These are phyloP conservation scores for Zingel zingel DNA, from an alignment of 2,113 vertebrate genomes.

Conservation along the genomic window DNA sequence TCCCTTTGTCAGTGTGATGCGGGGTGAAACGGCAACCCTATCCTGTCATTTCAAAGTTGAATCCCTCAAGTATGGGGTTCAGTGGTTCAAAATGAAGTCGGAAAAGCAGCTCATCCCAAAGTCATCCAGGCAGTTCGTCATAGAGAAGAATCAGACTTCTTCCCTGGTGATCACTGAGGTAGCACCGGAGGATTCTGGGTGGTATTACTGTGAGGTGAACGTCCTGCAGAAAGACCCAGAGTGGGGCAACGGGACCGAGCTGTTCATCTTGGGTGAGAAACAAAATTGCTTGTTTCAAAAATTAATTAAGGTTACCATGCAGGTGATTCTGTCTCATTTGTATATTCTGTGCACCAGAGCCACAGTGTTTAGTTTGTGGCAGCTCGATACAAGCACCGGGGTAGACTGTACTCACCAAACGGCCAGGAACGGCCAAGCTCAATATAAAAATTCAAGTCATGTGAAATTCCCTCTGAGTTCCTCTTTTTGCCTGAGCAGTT, in stretches of 20 bases:
- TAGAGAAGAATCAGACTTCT: slow-evolving; percentile 58
- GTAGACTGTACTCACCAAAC: slow-evolving; percentile 46
- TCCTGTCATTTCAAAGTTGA: slow-evolving; percentile 70
- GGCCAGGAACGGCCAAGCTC: slow-evolving; percentile 29
- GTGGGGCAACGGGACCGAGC: slow-evolving; percentile 66
- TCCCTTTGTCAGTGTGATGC: slow-evolving; percentile 49
- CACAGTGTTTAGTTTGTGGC: slow-evolving; percentile 14
- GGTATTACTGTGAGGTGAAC: slow-evolving; percentile 73
- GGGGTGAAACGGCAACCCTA: slow-evolving; percentile 60
- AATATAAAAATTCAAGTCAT: slow-evolving; percentile 68
- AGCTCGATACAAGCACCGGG: background rate
- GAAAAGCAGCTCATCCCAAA: slow-evolving; percentile 49
- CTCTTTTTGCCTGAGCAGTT: slow-evolving; percentile 78
- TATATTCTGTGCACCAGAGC: slow-evolving; percentile 40
- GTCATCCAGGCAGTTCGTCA: slow-evolving; percentile 48
- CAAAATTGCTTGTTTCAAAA: slow-evolving; percentile 46
- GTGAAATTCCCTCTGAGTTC: slow-evolving; percentile 74
- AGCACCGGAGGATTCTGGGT: slow-evolving; percentile 71
- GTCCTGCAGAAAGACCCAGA: slow-evolving; percentile 58
- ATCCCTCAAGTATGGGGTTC: slow-evolving; percentile 65
- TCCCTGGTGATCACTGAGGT: slow-evolving; percentile 69
- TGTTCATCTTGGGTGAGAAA: slow-evolving; percentile 71
- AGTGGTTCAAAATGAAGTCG: slow-evolving; percentile 65
- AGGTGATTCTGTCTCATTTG: slow-evolving; percentile 65
- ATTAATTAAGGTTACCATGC: slow-evolving; percentile 27